Evolutionary conservation across 37 sponge, comb jelly and placozoan genomes (phyloP).

Genomic region (Tethya wilhelma): DNA sequence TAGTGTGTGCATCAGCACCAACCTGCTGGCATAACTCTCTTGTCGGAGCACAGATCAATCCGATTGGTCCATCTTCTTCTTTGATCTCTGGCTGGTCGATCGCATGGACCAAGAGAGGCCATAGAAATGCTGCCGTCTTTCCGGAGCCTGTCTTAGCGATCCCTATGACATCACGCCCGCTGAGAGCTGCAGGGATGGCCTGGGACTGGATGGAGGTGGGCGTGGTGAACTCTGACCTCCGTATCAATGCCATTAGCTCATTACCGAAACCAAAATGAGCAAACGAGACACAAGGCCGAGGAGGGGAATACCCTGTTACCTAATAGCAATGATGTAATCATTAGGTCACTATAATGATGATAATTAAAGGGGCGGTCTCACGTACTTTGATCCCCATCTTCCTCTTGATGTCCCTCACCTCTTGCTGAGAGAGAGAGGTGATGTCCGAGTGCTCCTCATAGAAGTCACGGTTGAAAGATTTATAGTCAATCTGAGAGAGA

Average conservation of each 20-base stretch:
- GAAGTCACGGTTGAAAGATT: slow-evolving; percentile 83
- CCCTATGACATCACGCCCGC: slow-evolving; percentile 95
- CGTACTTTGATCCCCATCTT: slow-evolving; percentile 82
- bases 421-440: slow-evolving; percentile 27
- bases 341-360: not conserved
- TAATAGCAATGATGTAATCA: not conserved
- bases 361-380: not conserved
- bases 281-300: slow-evolving; percentile 90
- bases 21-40: slow-evolving; percentile 98
- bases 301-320: slow-evolving; percentile 82
- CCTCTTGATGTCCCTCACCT: slow-evolving; percentile 77
- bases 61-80: slow-evolving; percentile 97
- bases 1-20: not conserved
- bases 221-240: slow-evolving; percentile 88
- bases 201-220: slow-evolving; percentile 97
- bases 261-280: slow-evolving; percentile 94
- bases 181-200: slow-evolving; percentile 79
- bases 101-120: slow-evolving; percentile 90
- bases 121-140: slow-evolving; percentile 92
- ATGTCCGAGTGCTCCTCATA: slow-evolving; percentile 88
- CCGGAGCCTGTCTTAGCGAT: slow-evolving; percentile 99
- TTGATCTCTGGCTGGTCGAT: slow-evolving; percentile 93
- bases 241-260: slow-evolving; percentile 67
- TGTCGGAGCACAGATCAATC: slow-evolving; percentile 93
- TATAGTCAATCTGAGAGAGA: slow-evolving; percentile 75